phyloP scores from a whole-genome alignment of 2,797 vertebrate genomes.

The Syndactyla subalaris region DNA sequence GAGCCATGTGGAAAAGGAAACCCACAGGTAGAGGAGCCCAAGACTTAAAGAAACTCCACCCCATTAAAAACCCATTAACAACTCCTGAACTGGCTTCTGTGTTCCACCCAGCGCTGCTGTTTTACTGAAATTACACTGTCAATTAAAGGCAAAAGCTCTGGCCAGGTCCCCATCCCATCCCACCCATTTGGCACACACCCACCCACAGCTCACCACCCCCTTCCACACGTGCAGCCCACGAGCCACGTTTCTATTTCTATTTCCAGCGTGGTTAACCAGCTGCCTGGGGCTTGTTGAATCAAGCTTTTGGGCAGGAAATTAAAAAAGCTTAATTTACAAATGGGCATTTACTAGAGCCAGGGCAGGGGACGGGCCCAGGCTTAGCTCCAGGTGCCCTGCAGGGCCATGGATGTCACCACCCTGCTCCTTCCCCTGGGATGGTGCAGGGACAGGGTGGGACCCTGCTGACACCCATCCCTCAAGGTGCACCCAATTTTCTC shows the following conservation, averaged over 20 bases:
- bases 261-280: not conserved
- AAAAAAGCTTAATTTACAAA: not conserved
- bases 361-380: fast-evolving
- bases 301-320: not conserved
- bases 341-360: not conserved
- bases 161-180: not conserved
- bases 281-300: not conserved
- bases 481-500: fast-evolving
- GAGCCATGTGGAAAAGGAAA: not conserved
- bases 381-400: not conserved
- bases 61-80: not conserved
- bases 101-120: not conserved
- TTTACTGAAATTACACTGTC: not conserved
- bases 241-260: not conserved
- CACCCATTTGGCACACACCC: not conserved
- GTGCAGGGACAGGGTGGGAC: not conserved
- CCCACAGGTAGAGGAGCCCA: not conserved
- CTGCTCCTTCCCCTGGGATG: not conserved
- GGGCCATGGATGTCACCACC: not conserved
- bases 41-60: not conserved
- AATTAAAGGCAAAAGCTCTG: not conserved
- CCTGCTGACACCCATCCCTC: fast-evolving
- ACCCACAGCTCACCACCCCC: not conserved
- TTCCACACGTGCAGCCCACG: not conserved
- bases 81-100: not conserved